These are phyloP conservation scores for Dysmachus trigonus DNA, from an alignment of 2,888 invertebrate species.

Conservation along the genomic window DNA sequence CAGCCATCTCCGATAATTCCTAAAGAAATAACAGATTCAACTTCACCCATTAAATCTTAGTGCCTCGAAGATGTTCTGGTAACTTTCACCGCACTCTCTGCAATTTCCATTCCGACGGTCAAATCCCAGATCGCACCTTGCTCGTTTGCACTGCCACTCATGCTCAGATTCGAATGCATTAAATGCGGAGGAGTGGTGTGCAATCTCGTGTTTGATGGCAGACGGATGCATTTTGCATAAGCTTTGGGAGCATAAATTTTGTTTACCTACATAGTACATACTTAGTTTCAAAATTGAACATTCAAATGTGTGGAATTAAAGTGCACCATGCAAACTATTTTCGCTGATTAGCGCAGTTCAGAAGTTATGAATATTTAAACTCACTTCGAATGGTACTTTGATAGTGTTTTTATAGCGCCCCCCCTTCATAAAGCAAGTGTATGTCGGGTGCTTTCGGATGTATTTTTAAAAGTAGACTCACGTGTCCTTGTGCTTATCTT, in stretches of 20 bases:
- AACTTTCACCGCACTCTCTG: neutral
- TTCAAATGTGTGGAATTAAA: neutral
- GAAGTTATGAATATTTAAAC: neutral
- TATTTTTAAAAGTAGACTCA: neutral
- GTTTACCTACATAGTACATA: neutral
- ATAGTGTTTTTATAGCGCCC: neutral
- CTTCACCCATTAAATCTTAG: neutral
- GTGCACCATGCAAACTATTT: neutral
- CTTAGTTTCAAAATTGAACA: neutral
- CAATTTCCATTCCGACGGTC: neutral
- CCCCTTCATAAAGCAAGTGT: neutral
- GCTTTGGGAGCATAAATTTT: neutral
- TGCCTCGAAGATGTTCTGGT: neutral
- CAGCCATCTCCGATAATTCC: neutral
- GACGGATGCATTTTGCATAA: neutral
- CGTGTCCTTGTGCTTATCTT: neutral
- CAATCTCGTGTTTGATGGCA: neutral
- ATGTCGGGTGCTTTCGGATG: neutral
- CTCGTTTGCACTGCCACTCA: neutral
- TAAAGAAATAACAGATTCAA: neutral
- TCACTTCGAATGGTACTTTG: neutral
- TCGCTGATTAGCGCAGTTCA: neutral
- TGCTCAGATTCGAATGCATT: neutral
- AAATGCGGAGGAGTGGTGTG: neutral
- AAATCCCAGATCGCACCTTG: neutral